Base-by-base conservation (phyloP, 2,888 invertebrate genomes). In the Augiades crinisus region DNA sequence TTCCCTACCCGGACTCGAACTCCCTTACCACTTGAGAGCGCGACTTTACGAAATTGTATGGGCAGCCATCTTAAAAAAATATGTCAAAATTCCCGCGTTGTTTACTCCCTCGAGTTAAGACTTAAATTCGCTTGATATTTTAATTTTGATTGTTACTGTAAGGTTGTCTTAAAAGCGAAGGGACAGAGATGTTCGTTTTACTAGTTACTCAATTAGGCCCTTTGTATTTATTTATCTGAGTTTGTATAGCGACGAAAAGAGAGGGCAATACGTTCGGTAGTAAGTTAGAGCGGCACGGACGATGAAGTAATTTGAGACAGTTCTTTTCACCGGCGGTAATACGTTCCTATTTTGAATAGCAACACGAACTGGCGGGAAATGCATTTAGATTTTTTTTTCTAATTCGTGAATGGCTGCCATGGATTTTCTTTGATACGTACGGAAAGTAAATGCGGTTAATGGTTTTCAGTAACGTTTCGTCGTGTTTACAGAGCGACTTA, bases 121-220 rank as follows among this genome's bases (percentile, higher is more conserved):
- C 58, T 58, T 31, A 69, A 58, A 66, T 62, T 73, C 8, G 24
- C 55, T 41, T 50, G 19, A 4, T 19, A 54, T 43, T 16, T 3
- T 1, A 36, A 63, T 61, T 54, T 27, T 21, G 22, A 58, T 44
- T 36, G 63, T 50, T 62, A 24, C 17, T 12, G 14, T 62, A 75
- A 66, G 53, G 53, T 74, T 63, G 85, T 67, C 59, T 64, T 64
- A 72, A 64, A 78, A 87, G 87, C 87, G 87, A 86, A 82, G 81
- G 77, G 70, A 78, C 79, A 75, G 78, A 81, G 80, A 79, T 81
- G 85, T 83, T 84, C 87, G 84, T 84, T 89, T 85, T 87, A 87
- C 89, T 89, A 88, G 87, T 90, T 89, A 90, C 89, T 90, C 90
- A 90, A 90, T 90, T 90, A 90, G 90, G 87, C 87, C 87, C 88